Percentiles rank a stretch among this genome's conserved stretches.
Conservation (phyloP, 2,113 vertebrate species). For the Perognathus longimembris region DNA sequence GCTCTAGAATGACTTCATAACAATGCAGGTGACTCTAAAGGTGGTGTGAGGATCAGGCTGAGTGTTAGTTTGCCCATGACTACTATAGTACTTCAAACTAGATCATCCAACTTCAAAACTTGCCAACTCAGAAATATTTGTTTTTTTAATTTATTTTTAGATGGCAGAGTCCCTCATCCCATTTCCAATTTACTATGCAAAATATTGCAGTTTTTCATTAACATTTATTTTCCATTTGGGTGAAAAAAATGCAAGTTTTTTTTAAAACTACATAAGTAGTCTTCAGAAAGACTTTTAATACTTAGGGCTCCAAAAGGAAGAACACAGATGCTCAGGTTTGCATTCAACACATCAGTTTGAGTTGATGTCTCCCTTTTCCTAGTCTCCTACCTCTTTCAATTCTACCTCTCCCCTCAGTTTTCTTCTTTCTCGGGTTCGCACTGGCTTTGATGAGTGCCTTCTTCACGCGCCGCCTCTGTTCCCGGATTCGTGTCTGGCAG, state of each 20-base stretch:
- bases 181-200: background rate
- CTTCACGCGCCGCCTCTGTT: no score
- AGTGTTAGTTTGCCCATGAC: constrained; percentile 38
- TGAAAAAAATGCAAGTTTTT: background rate
- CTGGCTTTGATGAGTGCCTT: no score
- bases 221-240: constrained; percentile 16
- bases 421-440: no score
- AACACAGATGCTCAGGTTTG: no score
- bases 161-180: background rate
- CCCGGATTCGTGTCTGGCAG: no score
- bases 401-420: no score
- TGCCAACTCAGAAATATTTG: constrained; percentile 4
- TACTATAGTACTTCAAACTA: constrained; percentile 32
- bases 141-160: background rate
- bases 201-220: background rate
- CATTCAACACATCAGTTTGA: no score
- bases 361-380: no score
- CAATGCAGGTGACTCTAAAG: background rate
- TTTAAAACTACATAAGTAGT: background rate
- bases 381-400: no score
- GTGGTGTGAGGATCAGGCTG: no score
- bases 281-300: background rate
- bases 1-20: background rate
- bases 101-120: background rate
- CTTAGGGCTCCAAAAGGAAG: background rate